These are phyloP conservation scores for Machimus rusticus DNA, from an alignment of 2,888 invertebrate species.

Conservation along the genomic window DNA sequence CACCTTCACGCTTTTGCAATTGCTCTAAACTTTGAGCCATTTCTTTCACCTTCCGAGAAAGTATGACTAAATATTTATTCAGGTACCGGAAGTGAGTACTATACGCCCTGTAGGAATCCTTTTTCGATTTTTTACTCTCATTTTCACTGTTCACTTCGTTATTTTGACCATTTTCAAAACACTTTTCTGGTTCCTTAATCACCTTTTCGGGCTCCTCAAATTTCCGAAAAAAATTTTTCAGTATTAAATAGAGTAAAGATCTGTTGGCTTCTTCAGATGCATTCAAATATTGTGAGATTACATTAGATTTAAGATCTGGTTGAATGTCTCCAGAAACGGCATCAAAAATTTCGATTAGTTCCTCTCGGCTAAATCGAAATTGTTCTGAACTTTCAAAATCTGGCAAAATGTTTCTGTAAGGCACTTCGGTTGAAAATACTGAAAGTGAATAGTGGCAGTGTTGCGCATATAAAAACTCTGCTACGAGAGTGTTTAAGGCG, in stretches of 20 bases:
- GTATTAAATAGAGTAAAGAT: slow-evolving; percentile 34
- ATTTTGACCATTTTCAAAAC: neutral
- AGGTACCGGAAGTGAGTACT: slow-evolving; percentile 52
- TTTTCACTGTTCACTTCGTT: neutral
- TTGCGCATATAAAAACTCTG: slow-evolving; percentile 60
- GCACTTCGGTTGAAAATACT: slow-evolving; percentile 60
- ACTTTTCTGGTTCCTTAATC: neutral
- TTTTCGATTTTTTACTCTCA: slow-evolving; percentile 11
- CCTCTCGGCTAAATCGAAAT: slow-evolving; percentile 57
- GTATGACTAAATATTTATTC: slow-evolving; percentile 53
- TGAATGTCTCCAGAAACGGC: slow-evolving; percentile 50
- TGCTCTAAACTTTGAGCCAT: slow-evolving; percentile 52
- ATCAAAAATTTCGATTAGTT: slow-evolving; percentile 56
- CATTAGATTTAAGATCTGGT: slow-evolving; percentile 44
- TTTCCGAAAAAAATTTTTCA: neutral
- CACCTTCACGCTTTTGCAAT: slow-evolving; percentile 44
- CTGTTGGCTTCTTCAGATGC: neutral
- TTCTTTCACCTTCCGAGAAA: slow-evolving; percentile 54
- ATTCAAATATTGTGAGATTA: slow-evolving; percentile 47
- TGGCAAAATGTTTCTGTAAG: slow-evolving; percentile 57
- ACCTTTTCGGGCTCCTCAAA: neutral
- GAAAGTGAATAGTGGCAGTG: slow-evolving; percentile 61
- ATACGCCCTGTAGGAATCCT: slow-evolving; percentile 38
- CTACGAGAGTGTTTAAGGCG: slow-evolving; percentile 59
- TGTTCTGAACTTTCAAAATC: slow-evolving; percentile 55